phyloP scores from a whole-genome alignment of 2,113 vertebrate species.

The Cyanoramphus novaezelandiae region DNA sequence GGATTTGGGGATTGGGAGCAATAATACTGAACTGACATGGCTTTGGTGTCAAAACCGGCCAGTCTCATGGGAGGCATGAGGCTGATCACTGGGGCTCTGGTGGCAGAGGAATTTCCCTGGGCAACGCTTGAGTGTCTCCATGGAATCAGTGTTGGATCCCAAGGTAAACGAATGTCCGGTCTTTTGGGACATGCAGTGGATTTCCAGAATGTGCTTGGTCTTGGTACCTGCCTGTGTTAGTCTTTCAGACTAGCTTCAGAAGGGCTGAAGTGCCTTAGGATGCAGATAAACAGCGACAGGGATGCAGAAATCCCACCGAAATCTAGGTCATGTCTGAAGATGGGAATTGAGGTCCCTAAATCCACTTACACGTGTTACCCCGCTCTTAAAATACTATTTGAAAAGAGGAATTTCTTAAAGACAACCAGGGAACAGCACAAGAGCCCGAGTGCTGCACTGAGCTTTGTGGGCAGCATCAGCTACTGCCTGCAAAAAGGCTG shows the following conservation, averaged over 20 bases:
- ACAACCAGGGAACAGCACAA: too few species aligned
- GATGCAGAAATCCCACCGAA: not conserved
- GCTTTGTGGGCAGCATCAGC: not conserved
- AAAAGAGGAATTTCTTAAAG: not conserved
- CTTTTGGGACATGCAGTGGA: not conserved
- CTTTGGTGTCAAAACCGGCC: not conserved
- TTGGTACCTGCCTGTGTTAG: not conserved
- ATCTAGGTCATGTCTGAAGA: not conserved
- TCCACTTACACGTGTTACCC: not conserved
- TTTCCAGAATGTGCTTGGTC: not conserved
- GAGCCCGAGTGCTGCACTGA: fast-evolving
- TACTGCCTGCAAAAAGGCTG: not conserved
- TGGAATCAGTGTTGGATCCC: not conserved
- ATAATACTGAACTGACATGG: not conserved
- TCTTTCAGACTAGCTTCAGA: not conserved
- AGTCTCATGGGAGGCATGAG: not conserved
- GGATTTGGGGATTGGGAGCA: not conserved
- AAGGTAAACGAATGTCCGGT: fast-evolving
- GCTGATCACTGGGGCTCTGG: not conserved
- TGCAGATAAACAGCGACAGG: fast-evolving
- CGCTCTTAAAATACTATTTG: not conserved
- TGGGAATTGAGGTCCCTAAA: not conserved
- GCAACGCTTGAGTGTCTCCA: not conserved
- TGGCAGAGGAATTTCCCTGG: not conserved
- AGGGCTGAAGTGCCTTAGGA: not conserved